Base-by-base conservation (phyloP, 2,113 vertebrate species). In the Aleadryas rufinucha region DNA sequence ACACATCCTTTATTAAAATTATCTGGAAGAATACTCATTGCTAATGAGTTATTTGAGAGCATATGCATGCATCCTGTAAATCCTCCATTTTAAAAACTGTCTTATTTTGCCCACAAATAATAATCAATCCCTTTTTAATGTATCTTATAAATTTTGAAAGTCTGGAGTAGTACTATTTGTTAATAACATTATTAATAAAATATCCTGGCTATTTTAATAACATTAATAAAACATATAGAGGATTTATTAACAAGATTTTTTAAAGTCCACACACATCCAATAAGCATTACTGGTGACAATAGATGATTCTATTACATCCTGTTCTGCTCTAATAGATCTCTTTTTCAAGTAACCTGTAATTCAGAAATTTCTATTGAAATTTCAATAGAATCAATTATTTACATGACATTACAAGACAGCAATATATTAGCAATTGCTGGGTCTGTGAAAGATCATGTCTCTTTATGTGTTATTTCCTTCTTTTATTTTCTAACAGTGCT, bases 141-240 rank as follows among this genome's bases (percentile, higher is more conserved):
- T 28, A 23, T 26, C 31, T 69, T 61, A 79, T 61, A 37, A 69
- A 85, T 90, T 65, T 59, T 84, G 3, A 57, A 82, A 68, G 10
- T 47, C 57, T 76, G 13, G 35, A 75, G 15, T 20, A 82, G 18
- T 60, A 35, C 21, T 76, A 82, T 95, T 94, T 85, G 85, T 96
- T 90, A 95, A 93, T 91, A 94, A 84, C 20, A 74, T 44, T 74
- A 57, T 84, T 78, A 90, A 88, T 90, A 92, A 96, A 90, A 59
- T 60, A 85, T 68, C 24, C 27, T 47, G 27, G 54, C 45, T 87
- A 85, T 82, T 95, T 95, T 71, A 88, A 90, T 90, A 56, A 31
- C 35, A 80, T 95, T 76, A 90, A 95, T 92, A 86, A 95, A 86
- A 72, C 15, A 92, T 83, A 33, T 10, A 57, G 49, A 82, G 5